Conservation (phyloP, 2,797 vertebrate species). For the Corythornis leucogaster region DNA sequence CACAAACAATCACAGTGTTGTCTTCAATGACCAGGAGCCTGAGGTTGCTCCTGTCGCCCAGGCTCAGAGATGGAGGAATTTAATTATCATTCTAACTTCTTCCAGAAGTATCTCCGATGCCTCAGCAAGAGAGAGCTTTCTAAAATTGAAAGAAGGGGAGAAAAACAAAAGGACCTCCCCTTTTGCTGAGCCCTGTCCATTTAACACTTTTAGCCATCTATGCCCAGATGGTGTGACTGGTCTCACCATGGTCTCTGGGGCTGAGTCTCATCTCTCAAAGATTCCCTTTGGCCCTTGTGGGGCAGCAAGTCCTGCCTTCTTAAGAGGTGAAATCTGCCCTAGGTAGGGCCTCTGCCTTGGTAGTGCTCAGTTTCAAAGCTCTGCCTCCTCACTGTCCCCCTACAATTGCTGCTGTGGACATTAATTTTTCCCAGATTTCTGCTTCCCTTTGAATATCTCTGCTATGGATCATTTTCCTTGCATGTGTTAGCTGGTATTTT, state of each 20-base stretch:
- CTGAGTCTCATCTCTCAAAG: neutral
- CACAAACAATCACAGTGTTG: neutral
- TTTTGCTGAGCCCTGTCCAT: neutral
- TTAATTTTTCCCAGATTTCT: constrained; percentile 49
- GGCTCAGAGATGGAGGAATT: neutral
- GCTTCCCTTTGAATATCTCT: constrained; percentile 1
- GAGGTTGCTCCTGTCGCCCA: neutral
- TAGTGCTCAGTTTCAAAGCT: neutral
- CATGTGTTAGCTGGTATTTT: constrained; percentile 32
- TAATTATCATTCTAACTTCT: neutral
- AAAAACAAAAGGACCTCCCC: neutral
- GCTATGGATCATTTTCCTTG: constrained; percentile 16
- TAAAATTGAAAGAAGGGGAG: neutral
- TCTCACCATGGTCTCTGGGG: neutral
- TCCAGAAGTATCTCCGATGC: neutral
- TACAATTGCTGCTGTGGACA: neutral
- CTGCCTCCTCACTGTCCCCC: neutral
- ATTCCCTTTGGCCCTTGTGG: neutral
- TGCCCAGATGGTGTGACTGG: neutral
- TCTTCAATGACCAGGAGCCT: neutral
- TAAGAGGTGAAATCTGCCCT: neutral
- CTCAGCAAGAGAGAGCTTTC: neutral
- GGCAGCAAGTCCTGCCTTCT: neutral
- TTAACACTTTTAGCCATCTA: neutral
- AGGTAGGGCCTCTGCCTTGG: neutral